Conservation (phyloP, 2,888 invertebrate species). For the Drosophila macrospina region DNA sequence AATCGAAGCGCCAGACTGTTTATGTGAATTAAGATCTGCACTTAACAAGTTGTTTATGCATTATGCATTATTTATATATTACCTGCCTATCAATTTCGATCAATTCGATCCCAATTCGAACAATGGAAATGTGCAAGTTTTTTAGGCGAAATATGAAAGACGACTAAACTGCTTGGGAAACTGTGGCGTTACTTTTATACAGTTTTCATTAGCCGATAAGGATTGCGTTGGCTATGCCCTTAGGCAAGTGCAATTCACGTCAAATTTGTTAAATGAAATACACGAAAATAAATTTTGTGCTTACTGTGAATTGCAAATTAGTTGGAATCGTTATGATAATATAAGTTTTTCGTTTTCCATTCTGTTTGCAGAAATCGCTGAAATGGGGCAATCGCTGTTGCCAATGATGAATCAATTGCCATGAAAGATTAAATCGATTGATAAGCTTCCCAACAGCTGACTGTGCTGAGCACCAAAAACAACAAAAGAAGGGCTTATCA, state of each 20-base stretch:
- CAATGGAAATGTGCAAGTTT: slow-evolving; percentile 23
- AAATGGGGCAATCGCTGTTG: slow-evolving; percentile 4
- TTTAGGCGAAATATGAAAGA: slow-evolving; percentile 13
- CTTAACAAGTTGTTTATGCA: slow-evolving; percentile 12
- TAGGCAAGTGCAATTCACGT: neutral
- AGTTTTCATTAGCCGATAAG: slow-evolving; percentile 20
- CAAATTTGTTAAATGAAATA: slow-evolving; percentile 7
- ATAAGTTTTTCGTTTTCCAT: slow-evolving; percentile 12
- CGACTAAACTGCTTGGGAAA: slow-evolving; percentile 31
- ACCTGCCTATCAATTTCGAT: slow-evolving; percentile 6
- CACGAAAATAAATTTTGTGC: neutral
- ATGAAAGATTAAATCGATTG: slow-evolving; percentile 40
- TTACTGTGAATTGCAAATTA: slow-evolving; percentile 37
- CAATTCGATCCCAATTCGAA: neutral
- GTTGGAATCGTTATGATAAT: slow-evolving; percentile 14
- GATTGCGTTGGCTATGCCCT: neutral
- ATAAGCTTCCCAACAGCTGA: slow-evolving; percentile 38
- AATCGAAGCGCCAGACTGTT: slow-evolving; percentile 28
- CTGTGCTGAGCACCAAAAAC: too few relatives aligned
- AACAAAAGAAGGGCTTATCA: slow-evolving; percentile 30
- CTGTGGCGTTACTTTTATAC: slow-evolving; percentile 28
- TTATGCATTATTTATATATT: too few relatives aligned
- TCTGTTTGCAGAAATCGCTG: too few relatives aligned
- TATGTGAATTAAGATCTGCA: slow-evolving; percentile 22
- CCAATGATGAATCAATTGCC: slow-evolving; percentile 56